Base-by-base conservation (phyloP, 2,888 invertebrate genomes). In the Dolomedes plantarius region DNA sequence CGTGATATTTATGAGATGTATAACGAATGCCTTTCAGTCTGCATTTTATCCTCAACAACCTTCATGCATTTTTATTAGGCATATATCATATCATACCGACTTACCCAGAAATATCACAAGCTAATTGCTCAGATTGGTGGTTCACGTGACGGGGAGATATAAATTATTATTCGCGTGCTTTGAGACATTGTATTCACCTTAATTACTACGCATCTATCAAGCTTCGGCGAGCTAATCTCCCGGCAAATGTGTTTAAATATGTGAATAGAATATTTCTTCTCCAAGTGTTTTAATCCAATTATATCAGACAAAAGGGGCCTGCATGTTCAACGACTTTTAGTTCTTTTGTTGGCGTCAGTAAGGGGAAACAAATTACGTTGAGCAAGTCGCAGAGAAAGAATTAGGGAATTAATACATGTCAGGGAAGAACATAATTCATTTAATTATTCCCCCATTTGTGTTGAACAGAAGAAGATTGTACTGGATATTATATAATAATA, bases 221-320 rank as follows among this genome's bases (percentile, higher is more conserved):
- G 23, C 23, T 23, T 56, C 56, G 6, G 19, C 11, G 23, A 56
- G 23, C 19, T 56, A 23, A 23, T 56, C 19, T 23, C 23, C 3
- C 23, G 11, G 56, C 56, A 56, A 56, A 56, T 56, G 56, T 56
- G 41, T 56, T 23, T 56, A 56, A 56, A 56, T 23, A 56, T 56
- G 56, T 56, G 56, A 56, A 56, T 23, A 3, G 56, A 56, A 56
- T 56, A 56, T 56, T 56, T 56, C 23, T 56, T 23, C 56, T 23
- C 3, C 13, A 56, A 23, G 56, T 56, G 56, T 56, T 56, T 56
- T 56, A 56, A 56, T 56, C 56, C 56, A 56, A 56, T 56, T 56
- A 56, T 5, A 1, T 2, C 23, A 2, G 23, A 56, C 56, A 56
- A 56, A n/a, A 56, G 16, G 56, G 11, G 2, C 46, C 56, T 5